phyloP scores from a whole-genome alignment of 2,113 vertebrate species.

The Aspiorhynchus laticeps region DNA sequence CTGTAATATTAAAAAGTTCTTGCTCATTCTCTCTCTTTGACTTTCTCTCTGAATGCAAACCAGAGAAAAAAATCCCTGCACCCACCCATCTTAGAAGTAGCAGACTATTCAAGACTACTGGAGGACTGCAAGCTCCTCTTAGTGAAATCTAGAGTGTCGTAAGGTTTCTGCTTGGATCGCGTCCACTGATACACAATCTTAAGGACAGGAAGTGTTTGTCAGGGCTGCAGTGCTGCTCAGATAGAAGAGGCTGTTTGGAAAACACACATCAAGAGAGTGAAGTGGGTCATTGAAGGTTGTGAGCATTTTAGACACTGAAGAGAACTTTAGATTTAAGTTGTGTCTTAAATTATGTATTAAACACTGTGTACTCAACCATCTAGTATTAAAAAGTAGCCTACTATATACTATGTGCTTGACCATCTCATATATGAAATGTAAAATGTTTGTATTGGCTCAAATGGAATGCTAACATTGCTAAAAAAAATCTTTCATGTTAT shows the following conservation, averaged over 20 bases:
- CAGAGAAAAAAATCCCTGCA: not conserved
- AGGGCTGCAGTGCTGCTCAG: not conserved
- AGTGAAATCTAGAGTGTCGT: not conserved
- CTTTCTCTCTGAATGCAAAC: conserved; percentile 1
- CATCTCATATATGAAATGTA: not conserved
- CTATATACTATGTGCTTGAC: too few species aligned
- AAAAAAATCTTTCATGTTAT: too few species aligned
- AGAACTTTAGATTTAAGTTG: not conserved
- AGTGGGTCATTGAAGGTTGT: not conserved
- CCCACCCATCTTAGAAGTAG: not conserved
- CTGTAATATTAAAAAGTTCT: conserved; percentile 5
- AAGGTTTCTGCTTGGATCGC: not conserved
- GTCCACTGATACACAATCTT: not conserved
- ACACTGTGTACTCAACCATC: not conserved
- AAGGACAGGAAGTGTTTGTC: not conserved
- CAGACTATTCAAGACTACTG: conserved; percentile 3
- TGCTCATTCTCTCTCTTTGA: not conserved
- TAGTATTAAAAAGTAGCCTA: too few species aligned
- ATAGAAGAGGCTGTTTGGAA: conserved; percentile 8
- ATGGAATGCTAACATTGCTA: not conserved
- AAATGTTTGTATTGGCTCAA: not conserved
- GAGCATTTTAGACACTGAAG: not conserved
- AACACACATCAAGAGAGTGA: not conserved
- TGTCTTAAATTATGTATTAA: not conserved
- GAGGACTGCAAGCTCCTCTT: not conserved